Conservation (phyloP, 2,113 vertebrate species). For the Physeter macrocephalus region DNA sequence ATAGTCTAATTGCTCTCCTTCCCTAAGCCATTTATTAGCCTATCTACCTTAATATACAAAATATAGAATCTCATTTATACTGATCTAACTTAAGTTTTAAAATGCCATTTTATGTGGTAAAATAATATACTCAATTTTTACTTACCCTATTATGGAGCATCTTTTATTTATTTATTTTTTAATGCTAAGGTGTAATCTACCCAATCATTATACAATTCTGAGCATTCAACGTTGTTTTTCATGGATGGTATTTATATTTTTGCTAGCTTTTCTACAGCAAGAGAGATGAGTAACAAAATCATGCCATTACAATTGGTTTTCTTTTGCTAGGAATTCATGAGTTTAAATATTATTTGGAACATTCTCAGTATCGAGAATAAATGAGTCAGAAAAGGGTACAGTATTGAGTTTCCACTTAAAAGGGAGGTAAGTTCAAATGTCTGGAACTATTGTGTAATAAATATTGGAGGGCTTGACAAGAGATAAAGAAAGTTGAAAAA, state of each 20-base stretch:
- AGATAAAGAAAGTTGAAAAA: neutral
- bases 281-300: neutral
- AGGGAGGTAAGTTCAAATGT: neutral
- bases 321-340: neutral
- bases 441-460: neutral
- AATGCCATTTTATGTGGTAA: neutral
- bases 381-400: neutral
- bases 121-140: neutral
- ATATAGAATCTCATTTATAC: neutral
- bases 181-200: neutral
- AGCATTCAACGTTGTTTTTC: neutral
- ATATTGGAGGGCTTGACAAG: neutral
- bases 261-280: neutral
- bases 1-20: neutral
- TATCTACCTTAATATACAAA: neutral
- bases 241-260: neutral
- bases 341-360: conserved; percentile 4
- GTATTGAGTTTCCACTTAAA: neutral
- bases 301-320: neutral
- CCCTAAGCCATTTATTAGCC: neutral
- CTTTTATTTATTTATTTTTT: neutral
- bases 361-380: neutral
- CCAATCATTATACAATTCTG: neutral
- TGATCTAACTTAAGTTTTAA: neutral
- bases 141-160: neutral